A percentile compares a stretch with the other conserved stretches of the same genome.
Conservation (phyloP, 2,113 vertebrate genomes). For the Anarrhichthys ocellatus region DNA sequence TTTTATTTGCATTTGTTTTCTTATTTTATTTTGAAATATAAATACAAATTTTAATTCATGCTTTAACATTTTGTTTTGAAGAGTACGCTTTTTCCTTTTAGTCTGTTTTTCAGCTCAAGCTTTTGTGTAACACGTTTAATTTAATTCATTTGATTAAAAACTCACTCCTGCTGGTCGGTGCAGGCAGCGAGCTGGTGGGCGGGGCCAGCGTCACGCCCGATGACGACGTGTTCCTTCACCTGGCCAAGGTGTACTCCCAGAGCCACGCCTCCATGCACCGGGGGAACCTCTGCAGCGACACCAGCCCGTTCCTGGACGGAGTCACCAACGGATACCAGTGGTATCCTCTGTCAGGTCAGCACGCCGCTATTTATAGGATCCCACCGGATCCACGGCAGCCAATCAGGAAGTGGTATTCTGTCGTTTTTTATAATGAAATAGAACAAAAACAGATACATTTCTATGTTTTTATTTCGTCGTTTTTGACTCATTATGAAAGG, state of each 20-base stretch:
- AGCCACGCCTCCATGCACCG: constrained; percentile 87
- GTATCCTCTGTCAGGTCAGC: constrained; percentile 90
- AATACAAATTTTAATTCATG: not conserved
- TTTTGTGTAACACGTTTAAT: too few species aligned
- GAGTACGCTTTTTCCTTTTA: too few species aligned
- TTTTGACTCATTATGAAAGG: too few species aligned
- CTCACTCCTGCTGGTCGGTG: not conserved
- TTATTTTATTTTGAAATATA: not conserved
- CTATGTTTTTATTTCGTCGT: too few species aligned
- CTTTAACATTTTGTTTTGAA: not conserved
- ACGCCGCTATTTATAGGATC: not conserved
- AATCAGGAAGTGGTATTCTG: too few species aligned
- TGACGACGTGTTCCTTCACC: constrained; percentile 91
- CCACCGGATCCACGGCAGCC: too few species aligned
- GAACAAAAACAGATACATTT: too few species aligned
- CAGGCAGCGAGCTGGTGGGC: constrained; percentile 76
- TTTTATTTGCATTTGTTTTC: not conserved
- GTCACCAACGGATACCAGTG: constrained; percentile 92
- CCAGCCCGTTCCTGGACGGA: constrained; percentile 81
- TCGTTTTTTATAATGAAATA: too few species aligned
- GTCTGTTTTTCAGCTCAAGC: too few species aligned
- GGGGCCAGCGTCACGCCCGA: constrained; percentile 86
- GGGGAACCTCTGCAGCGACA: constrained; percentile 78
- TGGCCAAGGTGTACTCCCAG: constrained; percentile 89
- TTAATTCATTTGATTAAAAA: not conserved